phyloP scores from a whole-genome alignment of 2,113 vertebrate species.

The Nothobranchius kuhntae region DNA sequence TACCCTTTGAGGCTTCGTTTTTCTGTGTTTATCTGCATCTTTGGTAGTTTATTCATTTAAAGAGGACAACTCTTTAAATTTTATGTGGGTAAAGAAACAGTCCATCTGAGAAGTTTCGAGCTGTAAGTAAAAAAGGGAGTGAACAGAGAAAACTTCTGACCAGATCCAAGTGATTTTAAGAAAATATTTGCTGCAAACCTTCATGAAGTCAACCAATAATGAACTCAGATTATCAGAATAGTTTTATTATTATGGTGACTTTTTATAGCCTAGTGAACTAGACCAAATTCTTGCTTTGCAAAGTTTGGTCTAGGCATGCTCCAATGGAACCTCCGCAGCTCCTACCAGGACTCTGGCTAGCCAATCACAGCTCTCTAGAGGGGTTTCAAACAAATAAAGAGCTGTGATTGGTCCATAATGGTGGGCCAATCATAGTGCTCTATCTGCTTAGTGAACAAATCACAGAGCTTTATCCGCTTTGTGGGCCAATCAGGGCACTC shows the following conservation, averaged over 20 bases:
- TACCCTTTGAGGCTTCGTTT: not conserved
- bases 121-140: not conserved
- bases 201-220: constrained; percentile 16
- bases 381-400: too few relatives aligned
- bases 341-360: too few relatives aligned
- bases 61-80: not conserved
- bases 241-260: not conserved
- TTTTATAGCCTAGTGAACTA: too few relatives aligned
- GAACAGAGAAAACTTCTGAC: constrained; percentile 19
- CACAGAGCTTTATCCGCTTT: too few relatives aligned
- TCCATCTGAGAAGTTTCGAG: not conserved
- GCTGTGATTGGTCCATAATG: too few relatives aligned
- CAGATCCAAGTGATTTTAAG: constrained; percentile 6
- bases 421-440: too few relatives aligned
- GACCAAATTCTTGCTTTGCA: too few relatives aligned
- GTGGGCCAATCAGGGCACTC: too few relatives aligned
- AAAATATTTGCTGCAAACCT: constrained; percentile 3
- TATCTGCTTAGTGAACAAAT: too few relatives aligned
- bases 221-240: not conserved
- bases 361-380: too few relatives aligned
- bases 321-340: too few relatives aligned
- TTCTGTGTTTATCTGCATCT: constrained; percentile 17
- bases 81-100: not conserved
- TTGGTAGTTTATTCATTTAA: constrained; percentile 24
- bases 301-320: too few relatives aligned